A percentile compares a stretch with the other conserved stretches of the same genome.
Evolutionary conservation across 1,140 invertebrate genomes (phyloP).

Genomic region (Eupeodes corollae): DNA sequence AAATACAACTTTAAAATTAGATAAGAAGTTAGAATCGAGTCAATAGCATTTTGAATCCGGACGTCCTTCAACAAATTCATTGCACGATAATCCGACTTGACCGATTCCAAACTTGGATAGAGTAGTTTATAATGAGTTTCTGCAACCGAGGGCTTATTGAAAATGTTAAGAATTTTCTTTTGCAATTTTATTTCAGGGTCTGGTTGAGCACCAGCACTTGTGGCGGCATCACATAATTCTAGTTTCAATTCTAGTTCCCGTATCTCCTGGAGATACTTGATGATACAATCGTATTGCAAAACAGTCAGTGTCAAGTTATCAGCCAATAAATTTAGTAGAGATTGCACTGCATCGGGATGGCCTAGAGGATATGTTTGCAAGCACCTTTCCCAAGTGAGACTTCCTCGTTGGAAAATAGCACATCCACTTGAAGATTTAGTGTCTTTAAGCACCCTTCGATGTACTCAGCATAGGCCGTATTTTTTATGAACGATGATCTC

Average conservation of each 20-base stretch:
- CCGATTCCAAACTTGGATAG: slow-evolving; percentile 19
- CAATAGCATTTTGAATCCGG: slow-evolving; percentile 62
- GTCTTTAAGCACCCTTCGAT: slow-evolving; percentile 75
- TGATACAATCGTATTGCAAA: slow-evolving; percentile 66
- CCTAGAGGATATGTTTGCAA: slow-evolving; percentile 73
- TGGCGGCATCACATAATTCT: slow-evolving; percentile 50
- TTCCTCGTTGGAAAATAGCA: slow-evolving; percentile 82
- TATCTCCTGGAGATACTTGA: slow-evolving; percentile 67
- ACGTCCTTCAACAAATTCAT: slow-evolving; percentile 42
- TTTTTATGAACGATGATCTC: slow-evolving; percentile 74
- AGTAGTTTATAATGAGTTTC: slow-evolving; percentile 15
- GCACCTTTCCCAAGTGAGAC: slow-evolving; percentile 67
- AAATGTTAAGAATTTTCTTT: slow-evolving; percentile 71
- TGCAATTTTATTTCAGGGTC: slow-evolving; percentile 53
- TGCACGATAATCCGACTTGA: slow-evolving; percentile 14
- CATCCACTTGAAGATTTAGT: slow-evolving; percentile 67
- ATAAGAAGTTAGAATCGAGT: slow-evolving; percentile 57
- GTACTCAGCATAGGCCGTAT: slow-evolving; percentile 83
- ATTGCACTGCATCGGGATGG: slow-evolving; percentile 61
- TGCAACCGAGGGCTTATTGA: slow-evolving; percentile 49
- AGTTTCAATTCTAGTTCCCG: slow-evolving; percentile 58
- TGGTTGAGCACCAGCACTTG: slow-evolving; percentile 15
- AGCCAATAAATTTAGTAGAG: slow-evolving; percentile 64
- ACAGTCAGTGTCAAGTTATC: slow-evolving; percentile 69
- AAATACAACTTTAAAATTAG: too few relatives aligned